A percentile compares a stretch with the other conserved stretches of the same genome.
phyloP scores from a whole-genome alignment of 2,797 vertebrate species.

The Ctenopoma multispine region DNA sequence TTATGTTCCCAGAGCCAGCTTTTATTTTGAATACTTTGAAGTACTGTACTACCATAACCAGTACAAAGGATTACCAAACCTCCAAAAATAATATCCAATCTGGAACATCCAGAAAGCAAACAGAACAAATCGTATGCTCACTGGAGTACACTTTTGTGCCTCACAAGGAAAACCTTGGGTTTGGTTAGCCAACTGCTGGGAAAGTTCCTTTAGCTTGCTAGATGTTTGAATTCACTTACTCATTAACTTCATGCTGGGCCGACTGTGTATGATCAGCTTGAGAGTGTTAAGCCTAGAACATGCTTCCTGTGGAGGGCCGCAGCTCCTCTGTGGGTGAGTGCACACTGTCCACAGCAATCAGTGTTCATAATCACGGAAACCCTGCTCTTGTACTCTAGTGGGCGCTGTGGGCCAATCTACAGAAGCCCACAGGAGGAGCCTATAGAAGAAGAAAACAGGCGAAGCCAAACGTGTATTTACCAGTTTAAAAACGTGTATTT shows the following conservation, averaged over 20 bases:
- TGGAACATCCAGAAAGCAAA: not conserved
- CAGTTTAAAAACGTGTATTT: no score
- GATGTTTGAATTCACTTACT: conserved; percentile 4
- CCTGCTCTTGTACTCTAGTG: no score
- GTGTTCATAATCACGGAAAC: no score
- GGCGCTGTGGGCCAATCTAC: no score
- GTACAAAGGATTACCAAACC: not conserved
- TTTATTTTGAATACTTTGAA: no score
- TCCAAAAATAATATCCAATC: not conserved
- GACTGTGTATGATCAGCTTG: not conserved
- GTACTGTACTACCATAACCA: not conserved
- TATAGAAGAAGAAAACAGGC: no score
- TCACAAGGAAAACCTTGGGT: not conserved
- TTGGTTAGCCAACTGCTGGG: not conserved
- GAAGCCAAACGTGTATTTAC: no score
- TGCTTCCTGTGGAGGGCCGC: no score
- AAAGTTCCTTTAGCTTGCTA: not conserved
- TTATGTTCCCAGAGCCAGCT: not conserved
- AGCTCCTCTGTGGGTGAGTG: no score
- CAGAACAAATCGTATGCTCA: not conserved
- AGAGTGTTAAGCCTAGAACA: not conserved
- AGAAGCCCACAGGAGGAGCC: no score
- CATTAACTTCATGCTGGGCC: conserved; percentile 2
- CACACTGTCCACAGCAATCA: no score
- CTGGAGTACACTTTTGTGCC: not conserved